Evolutionary conservation across 2,888 invertebrate genomes (phyloP).

Genomic region (Andrena fulva): DNA sequence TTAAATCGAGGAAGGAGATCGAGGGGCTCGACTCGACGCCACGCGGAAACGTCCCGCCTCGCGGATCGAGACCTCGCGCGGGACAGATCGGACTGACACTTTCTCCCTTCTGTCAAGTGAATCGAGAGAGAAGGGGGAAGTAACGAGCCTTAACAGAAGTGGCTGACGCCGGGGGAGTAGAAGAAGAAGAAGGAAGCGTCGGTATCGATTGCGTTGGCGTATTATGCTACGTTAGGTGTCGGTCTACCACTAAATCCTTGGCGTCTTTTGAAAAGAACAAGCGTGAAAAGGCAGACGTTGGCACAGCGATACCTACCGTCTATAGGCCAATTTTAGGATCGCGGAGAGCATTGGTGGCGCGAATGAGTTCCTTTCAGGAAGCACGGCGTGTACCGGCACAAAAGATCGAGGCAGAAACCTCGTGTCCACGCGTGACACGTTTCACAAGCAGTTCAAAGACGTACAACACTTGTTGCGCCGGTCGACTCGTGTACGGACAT

Average conservation of each 20-base stretch:
- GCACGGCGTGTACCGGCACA: not conserved
- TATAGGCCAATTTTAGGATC: not conserved
- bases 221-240: too few relatives aligned
- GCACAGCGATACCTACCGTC: too few relatives aligned
- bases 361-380: not conserved
- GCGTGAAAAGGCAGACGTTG: too few relatives aligned
- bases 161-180: too few relatives aligned
- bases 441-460: conserved; percentile 5
- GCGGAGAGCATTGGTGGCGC: not conserved
- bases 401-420: conserved; percentile 5
- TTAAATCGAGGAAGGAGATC: conserved; percentile 22
- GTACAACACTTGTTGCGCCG: conserved; percentile 30
- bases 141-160: not conserved
- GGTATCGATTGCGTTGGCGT: too few relatives aligned
- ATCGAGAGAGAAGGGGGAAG: not conserved
- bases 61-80: conserved; percentile 19
- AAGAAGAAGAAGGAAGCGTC: too few relatives aligned
- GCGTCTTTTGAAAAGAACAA: too few relatives aligned
- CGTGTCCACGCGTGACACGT: conserved; percentile 4
- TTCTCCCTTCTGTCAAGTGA: conserved; percentile 9
- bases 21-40: conserved; percentile 21
- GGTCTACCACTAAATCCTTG: too few relatives aligned
- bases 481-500: conserved; percentile 10
- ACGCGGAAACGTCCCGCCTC: conserved; percentile 26
- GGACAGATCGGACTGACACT: conserved; percentile 34